Evolutionary conservation across 2,888 invertebrate species (phyloP), one percentile per base, ranked within the genome.

Genomic region (Drosophila leonis): DNA sequence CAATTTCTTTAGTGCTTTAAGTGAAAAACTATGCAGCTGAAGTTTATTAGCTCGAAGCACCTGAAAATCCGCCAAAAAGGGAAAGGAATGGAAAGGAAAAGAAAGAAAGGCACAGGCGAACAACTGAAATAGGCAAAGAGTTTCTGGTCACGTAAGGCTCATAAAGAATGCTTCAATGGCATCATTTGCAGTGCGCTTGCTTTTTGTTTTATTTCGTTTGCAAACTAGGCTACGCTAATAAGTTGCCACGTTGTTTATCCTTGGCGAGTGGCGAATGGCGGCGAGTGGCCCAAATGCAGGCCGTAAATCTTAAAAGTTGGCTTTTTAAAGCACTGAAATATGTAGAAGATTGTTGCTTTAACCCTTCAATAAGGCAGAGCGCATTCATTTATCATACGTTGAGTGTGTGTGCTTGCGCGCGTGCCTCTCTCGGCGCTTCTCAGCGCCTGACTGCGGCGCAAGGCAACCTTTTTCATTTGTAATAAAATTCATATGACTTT

Each of bases 401-500:
- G 75, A 75, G 73, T 13, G 15, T 74, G 74, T 72, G 67, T 65
- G 37, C 20, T 29, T 39, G 33, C 8, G 51, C 51, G 46, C 46
- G 46, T 46, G n/a, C 49, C 68, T 42, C 41, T 63, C 65, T 44
- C 44, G 6, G 51, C 9, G 60, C 37, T 48, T 64, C 56, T 65
- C 66, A 44, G 31, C 41, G 9, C n/a, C 4, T n/a, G 39, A n/a
- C 39, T 39, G n/a, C 39, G 63, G 46, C 27, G 33, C 18, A 35
- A 52, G 48, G 48, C 65, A 82, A 87, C 82, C 79, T 84, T 88
- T 88, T 88, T 77, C 86, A 80, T 87, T 88, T 79, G 85, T 81
- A 88, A 86, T 86, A 88, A 86, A 86, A 88, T 88, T 88, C 84
- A 85, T 88, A 81, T 86, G 88, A 80, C 81, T 83, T 83, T 83